Base-by-base conservation (phyloP, 2,888 invertebrate genomes). In the Luffia ferchaultella region DNA sequence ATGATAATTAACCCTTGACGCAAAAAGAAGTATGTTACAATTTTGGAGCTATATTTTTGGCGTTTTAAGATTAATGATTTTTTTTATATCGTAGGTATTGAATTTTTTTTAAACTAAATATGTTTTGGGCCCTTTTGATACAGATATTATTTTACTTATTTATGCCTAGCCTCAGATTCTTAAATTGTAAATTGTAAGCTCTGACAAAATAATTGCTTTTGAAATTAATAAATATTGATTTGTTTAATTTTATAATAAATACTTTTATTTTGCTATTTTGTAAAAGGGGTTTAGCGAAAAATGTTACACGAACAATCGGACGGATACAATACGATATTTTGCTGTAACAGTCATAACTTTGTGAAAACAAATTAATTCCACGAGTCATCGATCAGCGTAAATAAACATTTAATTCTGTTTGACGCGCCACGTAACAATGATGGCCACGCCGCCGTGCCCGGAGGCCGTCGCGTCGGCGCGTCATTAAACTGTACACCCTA, bases 401-500 rank as follows among this genome's bases (percentile, higher is more conserved):
- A 42, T 16, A 42, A n/a, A 7, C 16, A n/a, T n/a, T 42, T 42
- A 42, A 42, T 42, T 5, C 5, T 5, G 49, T 42, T 15, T 48
- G 18, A 2, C n/a, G 48, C 41, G 42, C 42, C 40, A 47, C 40
- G 47, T 48, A 48, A 48, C 42, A 48, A 42, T 42, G 19, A 48
- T 42, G 19, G 42, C 48, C 41, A 18, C 19, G 40, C 30, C 48
- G 18, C 5, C 16, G 40, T 17, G 16, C 47, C 20, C 49, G 42
- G 19, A 16, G 49, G 55, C 60, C 76, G 78, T 73, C 67, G 78
- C 77, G 79, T 75, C 73, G 67, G 57, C 71, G 63, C 65, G 64
- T 71, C 73, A 71, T 77, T 74, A 75, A 72, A 73, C 60, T 60
- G 64, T 64, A 67, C 68, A 66, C 71, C 70, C 75, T 66, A 68